Evolutionary conservation across 2,797 vertebrate genomes (phyloP).

Genomic region (Gallirallus australis): DNA sequence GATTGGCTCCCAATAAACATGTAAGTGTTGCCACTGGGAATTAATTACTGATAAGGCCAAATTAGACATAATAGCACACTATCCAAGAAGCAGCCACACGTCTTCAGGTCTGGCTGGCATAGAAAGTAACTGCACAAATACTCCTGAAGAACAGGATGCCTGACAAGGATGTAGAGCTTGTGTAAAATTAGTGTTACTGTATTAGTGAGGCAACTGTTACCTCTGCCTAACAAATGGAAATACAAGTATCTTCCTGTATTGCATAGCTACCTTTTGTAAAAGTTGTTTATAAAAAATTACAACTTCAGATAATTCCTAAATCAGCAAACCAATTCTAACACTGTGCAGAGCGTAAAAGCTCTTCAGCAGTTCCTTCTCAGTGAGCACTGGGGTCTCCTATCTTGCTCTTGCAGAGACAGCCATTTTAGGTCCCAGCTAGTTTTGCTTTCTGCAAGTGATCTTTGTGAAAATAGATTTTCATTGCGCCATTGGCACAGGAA

Average conservation of each 20-base stretch:
- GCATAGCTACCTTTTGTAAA: not conserved
- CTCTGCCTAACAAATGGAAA: not conserved
- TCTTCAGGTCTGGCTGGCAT: not conserved
- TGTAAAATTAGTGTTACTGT: not conserved
- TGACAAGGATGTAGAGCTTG: not conserved
- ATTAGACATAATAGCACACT: not conserved
- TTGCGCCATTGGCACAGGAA: not conserved
- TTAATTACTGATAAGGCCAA: not conserved
- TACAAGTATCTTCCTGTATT: not conserved
- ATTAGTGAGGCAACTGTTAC: not conserved
- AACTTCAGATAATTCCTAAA: not conserved
- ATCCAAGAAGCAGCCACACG: not conserved
- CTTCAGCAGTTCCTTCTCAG: not conserved
- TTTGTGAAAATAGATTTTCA: not conserved
- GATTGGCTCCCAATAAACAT: not conserved
- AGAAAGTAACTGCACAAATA: not conserved
- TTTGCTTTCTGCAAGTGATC: not conserved
- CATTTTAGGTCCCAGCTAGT: not conserved
- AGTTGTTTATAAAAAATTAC: not conserved
- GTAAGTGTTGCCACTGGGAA: not conserved
- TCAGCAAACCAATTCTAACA: not conserved
- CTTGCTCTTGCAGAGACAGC: not conserved
- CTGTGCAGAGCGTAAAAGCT: not conserved
- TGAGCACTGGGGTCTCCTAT: not conserved
- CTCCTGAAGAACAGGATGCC: not conserved